These are phyloP conservation scores for Eledone cirrhosa DNA, from an alignment of 2,888 invertebrate genomes.

Conservation along the genomic window DNA sequence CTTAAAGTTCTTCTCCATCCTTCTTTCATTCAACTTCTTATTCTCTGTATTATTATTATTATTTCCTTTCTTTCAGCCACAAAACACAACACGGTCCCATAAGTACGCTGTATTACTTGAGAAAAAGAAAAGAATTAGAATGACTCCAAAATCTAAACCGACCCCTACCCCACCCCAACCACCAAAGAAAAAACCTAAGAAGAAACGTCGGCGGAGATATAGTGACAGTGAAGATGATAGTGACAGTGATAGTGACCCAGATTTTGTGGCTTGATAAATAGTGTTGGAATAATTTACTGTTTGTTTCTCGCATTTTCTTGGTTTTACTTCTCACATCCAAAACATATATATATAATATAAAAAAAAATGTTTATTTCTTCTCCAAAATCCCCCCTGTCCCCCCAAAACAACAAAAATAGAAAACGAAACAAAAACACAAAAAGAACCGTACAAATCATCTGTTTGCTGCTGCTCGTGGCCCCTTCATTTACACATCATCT, in stretches of 20 bases:
- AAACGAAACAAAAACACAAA: too few relatives aligned
- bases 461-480: too few relatives aligned
- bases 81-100: neutral
- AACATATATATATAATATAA: too few relatives aligned
- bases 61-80: slow-evolving; percentile 2
- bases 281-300: too few relatives aligned
- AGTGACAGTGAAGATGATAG: slow-evolving; percentile 54
- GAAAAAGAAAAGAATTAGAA: slow-evolving; percentile 8
- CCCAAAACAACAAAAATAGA: too few relatives aligned
- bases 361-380: too few relatives aligned
- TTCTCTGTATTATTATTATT: neutral
- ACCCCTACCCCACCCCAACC: slow-evolving; percentile 32
- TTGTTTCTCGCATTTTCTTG: neutral
- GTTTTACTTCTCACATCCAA: slow-evolving; percentile 16
- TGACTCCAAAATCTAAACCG: slow-evolving; percentile 7
- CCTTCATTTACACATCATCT: too few relatives aligned
- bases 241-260: slow-evolving; percentile 56
- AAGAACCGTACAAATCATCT: too few relatives aligned
- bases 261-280: slow-evolving; percentile 47
- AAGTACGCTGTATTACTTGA: slow-evolving; percentile 23
- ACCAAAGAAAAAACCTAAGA: slow-evolving; percentile 43
- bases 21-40: too few relatives aligned
- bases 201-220: slow-evolving; percentile 54
- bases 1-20: too few relatives aligned
- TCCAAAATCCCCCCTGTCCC: too few relatives aligned